Conservation (phyloP, 2,797 vertebrate species). For the Tympanoctomys barrerae region DNA sequence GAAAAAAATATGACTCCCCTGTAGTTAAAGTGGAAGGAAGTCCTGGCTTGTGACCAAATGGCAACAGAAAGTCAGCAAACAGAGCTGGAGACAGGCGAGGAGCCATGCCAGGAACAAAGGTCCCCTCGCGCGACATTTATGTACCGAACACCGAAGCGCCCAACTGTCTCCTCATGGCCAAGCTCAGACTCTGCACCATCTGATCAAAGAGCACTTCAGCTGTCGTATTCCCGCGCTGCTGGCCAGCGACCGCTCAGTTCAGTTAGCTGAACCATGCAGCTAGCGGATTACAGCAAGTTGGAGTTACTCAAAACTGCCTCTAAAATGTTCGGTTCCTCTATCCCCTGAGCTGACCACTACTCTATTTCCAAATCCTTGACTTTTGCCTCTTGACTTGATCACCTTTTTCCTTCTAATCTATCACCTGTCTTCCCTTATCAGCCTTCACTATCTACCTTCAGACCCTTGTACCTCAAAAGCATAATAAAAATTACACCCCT, state of each 20-base stretch:
- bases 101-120: not conserved
- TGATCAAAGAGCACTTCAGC: constrained; percentile 37
- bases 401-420: not conserved
- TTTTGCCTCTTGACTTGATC: not conserved
- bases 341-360: not conserved
- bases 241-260: constrained; percentile 46
- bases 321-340: constrained; percentile 32
- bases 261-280: constrained; percentile 43
- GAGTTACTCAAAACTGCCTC: constrained; percentile 41
- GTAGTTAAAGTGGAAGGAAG: constrained; percentile 19
- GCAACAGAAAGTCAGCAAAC: constrained; percentile 15
- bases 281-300: constrained; percentile 16
- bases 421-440: not conserved
- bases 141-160: constrained; percentile 24
- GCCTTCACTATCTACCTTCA: not conserved
- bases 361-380: not conserved
- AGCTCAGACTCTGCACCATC: not conserved
- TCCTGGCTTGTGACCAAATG: not conserved
- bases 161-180: constrained; percentile 11
- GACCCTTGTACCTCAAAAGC: not conserved
- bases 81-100: not conserved
- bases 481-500: not conserved
- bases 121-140: not conserved
- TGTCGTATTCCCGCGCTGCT: constrained; percentile 38
- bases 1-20: not conserved